These are phyloP conservation scores for Bradypus variegatus DNA, from an alignment of 2,797 vertebrate genomes.

Conservation along the genomic window DNA sequence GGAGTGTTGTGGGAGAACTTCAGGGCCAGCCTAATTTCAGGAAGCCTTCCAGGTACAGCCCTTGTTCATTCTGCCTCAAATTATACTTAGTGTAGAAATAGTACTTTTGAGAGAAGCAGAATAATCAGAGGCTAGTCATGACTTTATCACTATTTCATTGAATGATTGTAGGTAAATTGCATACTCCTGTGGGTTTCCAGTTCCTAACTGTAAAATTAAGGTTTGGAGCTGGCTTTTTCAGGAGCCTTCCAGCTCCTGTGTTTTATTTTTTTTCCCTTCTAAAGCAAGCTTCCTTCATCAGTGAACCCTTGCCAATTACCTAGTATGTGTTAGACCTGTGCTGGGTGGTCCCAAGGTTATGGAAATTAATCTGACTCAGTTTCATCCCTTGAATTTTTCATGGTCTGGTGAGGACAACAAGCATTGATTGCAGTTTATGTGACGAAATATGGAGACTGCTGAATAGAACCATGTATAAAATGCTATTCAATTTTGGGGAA, in stretches of 20 bases:
- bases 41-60: not conserved
- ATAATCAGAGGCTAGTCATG: not conserved
- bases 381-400: conserved; percentile 27
- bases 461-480: not conserved
- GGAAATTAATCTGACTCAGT: conserved; percentile 6
- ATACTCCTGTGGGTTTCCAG: not conserved
- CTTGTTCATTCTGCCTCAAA: conserved; percentile 37
- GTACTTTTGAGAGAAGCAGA: conserved; percentile 32
- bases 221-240: conserved; percentile 19
- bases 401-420: not conserved
- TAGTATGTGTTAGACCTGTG: not conserved
- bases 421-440: not conserved
- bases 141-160: conserved; percentile 34
- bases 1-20: not conserved
- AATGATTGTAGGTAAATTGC: conserved; percentile 10
- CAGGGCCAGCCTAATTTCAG: not conserved
- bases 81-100: conserved; percentile 35
- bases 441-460: conserved; percentile 24
- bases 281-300: not conserved
- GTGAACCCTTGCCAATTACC: not conserved
- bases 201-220: conserved; percentile 30
- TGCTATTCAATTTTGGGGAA: conserved; percentile 4
- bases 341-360: not conserved
- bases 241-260: not conserved
- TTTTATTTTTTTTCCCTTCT: not conserved